Percentiles rank a stretch among this genome's conserved stretches.
These are phyloP conservation scores for Fundulus diaphanus DNA, from an alignment of 2,797 vertebrate genomes.

Conservation along the genomic window DNA sequence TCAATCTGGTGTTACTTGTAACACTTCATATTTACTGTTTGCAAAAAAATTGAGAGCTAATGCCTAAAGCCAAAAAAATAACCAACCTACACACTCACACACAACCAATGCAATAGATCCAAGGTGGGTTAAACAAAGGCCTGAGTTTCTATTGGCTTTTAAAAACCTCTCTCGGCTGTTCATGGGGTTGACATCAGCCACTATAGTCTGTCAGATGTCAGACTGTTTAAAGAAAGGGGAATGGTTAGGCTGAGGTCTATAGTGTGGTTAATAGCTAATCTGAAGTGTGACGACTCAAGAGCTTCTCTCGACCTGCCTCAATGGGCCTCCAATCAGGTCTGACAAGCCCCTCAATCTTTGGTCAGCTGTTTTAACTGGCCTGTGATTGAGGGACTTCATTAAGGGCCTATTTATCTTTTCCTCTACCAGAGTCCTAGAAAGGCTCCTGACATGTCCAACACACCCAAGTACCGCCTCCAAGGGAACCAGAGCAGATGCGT, in stretches of 20 bases:
- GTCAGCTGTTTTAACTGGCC: constrained; percentile 76
- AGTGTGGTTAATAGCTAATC: constrained; percentile 74
- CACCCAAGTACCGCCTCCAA: constrained; percentile 52
- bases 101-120: constrained; percentile 54
- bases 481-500: constrained; percentile 53
- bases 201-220: constrained; percentile 64
- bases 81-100: constrained; percentile 18
- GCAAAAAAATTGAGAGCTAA: neutral
- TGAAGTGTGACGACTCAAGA: constrained; percentile 69
- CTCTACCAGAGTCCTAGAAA: constrained; percentile 60
- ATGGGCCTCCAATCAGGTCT: constrained; percentile 66
- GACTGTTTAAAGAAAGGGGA: constrained; percentile 60
- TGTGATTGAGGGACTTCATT: constrained; percentile 81
- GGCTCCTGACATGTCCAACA: constrained; percentile 62
- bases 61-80: constrained; percentile 10
- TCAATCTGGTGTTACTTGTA: neutral
- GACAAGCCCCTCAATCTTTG: constrained; percentile 66
- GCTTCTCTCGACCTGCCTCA: constrained; percentile 62
- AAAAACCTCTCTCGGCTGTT: constrained; percentile 72
- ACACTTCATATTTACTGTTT: too few relatives aligned
- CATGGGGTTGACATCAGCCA: constrained; percentile 60
- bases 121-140: constrained; percentile 70
- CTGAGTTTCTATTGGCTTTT: constrained; percentile 72
- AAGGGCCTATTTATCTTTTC: constrained; percentile 75
- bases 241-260: constrained; percentile 59